Percentiles rank a stretch among this genome's conserved stretches.
Conservation (phyloP, 1,140 invertebrate species). For the Euwallacea fornicatus region DNA sequence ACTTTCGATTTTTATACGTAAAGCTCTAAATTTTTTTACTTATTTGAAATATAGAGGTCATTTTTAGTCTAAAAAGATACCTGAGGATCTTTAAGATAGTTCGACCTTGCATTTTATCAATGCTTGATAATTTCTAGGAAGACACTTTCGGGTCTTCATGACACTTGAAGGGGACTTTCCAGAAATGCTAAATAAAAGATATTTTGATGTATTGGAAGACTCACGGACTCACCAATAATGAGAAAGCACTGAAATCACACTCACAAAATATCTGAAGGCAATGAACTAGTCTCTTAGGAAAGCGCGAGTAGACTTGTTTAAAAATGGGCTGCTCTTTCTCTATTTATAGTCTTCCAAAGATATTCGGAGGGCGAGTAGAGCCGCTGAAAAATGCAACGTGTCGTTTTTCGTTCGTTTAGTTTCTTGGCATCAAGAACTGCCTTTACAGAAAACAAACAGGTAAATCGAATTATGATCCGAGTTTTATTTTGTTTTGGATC, state of each 20-base stretch:
- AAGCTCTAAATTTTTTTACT: too few species aligned
- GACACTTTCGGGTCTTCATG: too few species aligned
- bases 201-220: not conserved
- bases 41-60: too few species aligned
- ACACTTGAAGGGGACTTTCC: too few species aligned
- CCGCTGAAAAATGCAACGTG: not conserved
- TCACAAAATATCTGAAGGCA: not conserved
- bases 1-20: too few species aligned
- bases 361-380: conserved; percentile 8
- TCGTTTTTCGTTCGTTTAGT: conserved; percentile 10
- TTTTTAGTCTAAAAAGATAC: too few species aligned
- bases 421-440: conserved; percentile 7
- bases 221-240: not conserved
- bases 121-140: too few species aligned
- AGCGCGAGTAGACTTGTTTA: conserved; percentile 14
- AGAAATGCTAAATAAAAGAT: not conserved
- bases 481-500: not conserved
- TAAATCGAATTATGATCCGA: conserved; percentile 5
- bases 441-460: conserved; percentile 5
- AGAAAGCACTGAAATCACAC: not conserved
- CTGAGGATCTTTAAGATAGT: too few species aligned
- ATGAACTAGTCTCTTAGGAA: conserved; percentile 20
- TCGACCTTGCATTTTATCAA: too few species aligned
- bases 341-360: conserved; percentile 15
- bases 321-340: conserved; percentile 9